Conservation (phyloP, 2,113 vertebrate species). For the Heptranchias perlo region DNA sequence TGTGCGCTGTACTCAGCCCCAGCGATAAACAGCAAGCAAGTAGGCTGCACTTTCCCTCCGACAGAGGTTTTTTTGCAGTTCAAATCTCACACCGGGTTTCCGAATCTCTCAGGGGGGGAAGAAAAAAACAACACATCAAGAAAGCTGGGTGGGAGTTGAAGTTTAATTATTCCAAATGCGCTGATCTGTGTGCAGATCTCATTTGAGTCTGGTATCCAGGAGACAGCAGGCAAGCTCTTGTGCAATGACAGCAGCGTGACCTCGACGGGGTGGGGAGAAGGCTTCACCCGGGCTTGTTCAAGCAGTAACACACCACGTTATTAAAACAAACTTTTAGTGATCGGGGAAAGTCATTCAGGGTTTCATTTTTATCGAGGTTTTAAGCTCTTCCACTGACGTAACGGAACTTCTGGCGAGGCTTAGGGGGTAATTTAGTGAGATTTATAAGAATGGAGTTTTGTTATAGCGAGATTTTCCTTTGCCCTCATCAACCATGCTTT, state of each 20-base stretch:
- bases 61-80: neutral
- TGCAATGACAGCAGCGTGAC: neutral
- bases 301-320: too few species aligned
- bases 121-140: neutral
- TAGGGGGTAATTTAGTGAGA: neutral
- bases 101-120: neutral
- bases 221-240: neutral
- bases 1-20: neutral
- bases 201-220: neutral
- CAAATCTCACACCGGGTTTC: neutral
- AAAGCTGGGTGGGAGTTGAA: slow-evolving; percentile 19
- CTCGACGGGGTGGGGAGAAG: neutral
- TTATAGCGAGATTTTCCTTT: neutral
- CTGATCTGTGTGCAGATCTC: neutral
- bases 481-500: neutral
- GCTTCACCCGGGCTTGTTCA: neutral
- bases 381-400: neutral
- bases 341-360: neutral
- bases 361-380: neutral
- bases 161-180: neutral
- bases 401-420: neutral
- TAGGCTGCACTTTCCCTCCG: neutral
- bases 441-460: neutral
- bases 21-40: neutral
- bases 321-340: neutral